These are phyloP conservation scores for Oceanodroma leucorhoa DNA, from an alignment of 2,797 vertebrate species.

Conservation along the genomic window DNA sequence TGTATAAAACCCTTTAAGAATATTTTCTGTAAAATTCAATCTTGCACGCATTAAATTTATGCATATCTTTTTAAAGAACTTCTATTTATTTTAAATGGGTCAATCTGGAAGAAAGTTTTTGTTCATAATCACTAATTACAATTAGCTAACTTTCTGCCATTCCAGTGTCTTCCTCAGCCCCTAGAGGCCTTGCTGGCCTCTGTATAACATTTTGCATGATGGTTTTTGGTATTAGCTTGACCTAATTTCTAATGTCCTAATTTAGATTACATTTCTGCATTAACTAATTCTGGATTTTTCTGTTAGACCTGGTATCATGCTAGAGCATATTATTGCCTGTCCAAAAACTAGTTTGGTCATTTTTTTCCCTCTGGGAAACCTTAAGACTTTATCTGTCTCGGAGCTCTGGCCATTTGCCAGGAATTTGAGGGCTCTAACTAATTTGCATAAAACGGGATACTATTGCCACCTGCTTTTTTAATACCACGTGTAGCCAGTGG, in stretches of 20 bases:
- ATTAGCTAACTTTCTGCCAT: slow-evolving; percentile 41
- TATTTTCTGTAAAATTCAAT: background rate
- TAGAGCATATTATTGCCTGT: background rate
- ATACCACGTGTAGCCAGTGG: background rate
- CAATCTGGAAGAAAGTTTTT: slow-evolving; percentile 16
- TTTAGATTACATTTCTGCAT: slow-evolving; percentile 29
- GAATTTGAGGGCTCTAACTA: background rate
- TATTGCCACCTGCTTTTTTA: background rate
- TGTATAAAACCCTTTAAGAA: background rate
- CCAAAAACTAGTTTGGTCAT: background rate
- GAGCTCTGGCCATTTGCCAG: background rate
- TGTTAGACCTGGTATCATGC: background rate
- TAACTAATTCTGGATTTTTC: slow-evolving; percentile 26
- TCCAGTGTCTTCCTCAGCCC: background rate
- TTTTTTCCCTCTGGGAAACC: background rate
- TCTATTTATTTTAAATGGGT: slow-evolving; percentile 57
- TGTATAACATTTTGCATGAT: background rate
- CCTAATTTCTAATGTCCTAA: slow-evolving; percentile 48
- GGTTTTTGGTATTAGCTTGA: slow-evolving; percentile 48
- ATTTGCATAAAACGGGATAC: background rate
- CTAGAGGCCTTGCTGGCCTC: background rate
- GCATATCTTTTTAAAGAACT: slow-evolving; percentile 27
- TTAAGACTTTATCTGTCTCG: background rate
- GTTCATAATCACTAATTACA: slow-evolving; percentile 45
- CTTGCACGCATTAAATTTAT: background rate